Conservation (phyloP, 2,797 vertebrate genomes). For the Trichosurus vulpecula region DNA sequence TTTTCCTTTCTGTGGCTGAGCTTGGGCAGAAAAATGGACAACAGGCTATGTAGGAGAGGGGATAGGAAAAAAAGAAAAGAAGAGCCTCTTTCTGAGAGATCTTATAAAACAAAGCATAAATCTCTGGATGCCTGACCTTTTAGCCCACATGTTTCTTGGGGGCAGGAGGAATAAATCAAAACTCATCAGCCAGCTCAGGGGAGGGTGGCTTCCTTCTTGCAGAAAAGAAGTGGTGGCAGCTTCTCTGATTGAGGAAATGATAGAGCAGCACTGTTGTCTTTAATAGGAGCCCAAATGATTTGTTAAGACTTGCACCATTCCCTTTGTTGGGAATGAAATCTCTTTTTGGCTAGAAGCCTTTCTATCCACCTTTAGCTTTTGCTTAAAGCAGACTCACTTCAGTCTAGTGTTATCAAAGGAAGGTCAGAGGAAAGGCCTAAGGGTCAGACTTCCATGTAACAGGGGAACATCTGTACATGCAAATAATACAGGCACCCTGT, state of each 20-base stretch:
- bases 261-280: conserved; percentile 72
- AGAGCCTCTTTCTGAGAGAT: conserved; percentile 72
- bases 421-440: conserved; percentile 52
- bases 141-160: conserved; percentile 66
- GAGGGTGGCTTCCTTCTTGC: conserved; percentile 59
- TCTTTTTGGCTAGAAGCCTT: conserved; percentile 53
- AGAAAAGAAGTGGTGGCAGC: conserved; percentile 48
- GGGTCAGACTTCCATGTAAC: conserved; percentile 38
- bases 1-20: conserved; percentile 66
- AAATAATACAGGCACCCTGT: conserved; percentile 38
- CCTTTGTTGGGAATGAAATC: conserved; percentile 70
- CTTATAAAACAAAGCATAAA: conserved; percentile 81
- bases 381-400: conserved; percentile 55
- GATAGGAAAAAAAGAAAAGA: conserved; percentile 58
- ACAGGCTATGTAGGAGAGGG: conserved; percentile 60
- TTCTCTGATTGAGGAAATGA: conserved; percentile 51
- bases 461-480: conserved; percentile 31
- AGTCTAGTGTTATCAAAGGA: conserved; percentile 65
- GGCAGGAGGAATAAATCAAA: conserved; percentile 76
- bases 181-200: conserved; percentile 65
- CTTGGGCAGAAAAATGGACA: conserved; percentile 78
- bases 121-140: conserved; percentile 81
- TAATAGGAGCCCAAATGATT: conserved; percentile 60
- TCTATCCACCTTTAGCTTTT: conserved; percentile 37
- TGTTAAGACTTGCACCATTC: conserved; percentile 73